Conservation (phyloP, 2,113 vertebrate species). For the Salvelinus namaycush region DNA sequence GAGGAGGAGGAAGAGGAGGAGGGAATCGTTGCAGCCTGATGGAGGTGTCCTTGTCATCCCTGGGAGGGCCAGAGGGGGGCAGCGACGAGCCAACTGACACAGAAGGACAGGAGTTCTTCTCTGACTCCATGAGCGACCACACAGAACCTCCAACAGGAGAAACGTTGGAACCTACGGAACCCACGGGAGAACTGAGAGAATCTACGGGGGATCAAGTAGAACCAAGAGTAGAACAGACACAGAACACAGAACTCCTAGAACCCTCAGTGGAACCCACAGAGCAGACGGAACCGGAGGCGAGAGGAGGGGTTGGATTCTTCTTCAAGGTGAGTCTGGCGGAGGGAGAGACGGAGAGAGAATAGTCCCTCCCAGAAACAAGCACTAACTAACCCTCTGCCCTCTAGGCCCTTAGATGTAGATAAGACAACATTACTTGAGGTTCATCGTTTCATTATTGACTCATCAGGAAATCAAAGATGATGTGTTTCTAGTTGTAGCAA, state of each 20-base stretch:
- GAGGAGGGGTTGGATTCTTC: constrained; percentile 77
- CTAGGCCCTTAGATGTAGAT: too few relatives aligned
- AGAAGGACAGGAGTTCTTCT: constrained; percentile 68
- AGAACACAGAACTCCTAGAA: constrained; percentile 16
- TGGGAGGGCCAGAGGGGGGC: constrained; percentile 54
- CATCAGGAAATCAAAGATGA: too few relatives aligned
- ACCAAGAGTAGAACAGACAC: not conserved
- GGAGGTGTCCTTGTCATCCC: constrained; percentile 74
- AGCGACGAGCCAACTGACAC: constrained; percentile 73
- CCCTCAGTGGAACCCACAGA: constrained; percentile 71
- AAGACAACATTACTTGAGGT: too few relatives aligned
- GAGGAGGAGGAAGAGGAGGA: constrained; percentile 13
- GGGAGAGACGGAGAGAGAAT: not conserved
- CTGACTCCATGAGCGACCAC: constrained; percentile 83
- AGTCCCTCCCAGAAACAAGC: too few relatives aligned
- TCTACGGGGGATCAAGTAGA: not conserved
- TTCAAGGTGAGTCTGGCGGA: constrained; percentile 66
- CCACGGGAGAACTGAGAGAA: constrained; percentile 13
- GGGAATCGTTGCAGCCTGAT: constrained; percentile 64
- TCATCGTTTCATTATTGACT: too few relatives aligned
- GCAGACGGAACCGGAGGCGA: not conserved
- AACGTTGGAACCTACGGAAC: not conserved
- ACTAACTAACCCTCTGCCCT: too few relatives aligned
- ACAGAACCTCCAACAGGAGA: constrained; percentile 57
- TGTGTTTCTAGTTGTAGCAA: too few relatives aligned